Conservation (phyloP, 1,140 invertebrate genomes). For the Branchinecta lindahli region DNA sequence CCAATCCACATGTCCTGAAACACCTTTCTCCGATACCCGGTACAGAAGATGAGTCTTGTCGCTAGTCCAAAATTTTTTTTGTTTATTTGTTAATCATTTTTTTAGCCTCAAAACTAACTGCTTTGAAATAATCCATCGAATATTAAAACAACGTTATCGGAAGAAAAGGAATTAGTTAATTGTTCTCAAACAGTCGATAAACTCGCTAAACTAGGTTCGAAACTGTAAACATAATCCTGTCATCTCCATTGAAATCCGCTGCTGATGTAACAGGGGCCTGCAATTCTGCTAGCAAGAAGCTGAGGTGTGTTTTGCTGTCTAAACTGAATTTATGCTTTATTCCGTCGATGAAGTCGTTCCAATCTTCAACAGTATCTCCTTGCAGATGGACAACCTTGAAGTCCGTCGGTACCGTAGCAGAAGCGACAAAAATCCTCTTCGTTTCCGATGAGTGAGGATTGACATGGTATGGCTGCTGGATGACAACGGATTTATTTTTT, state of each 20-base stretch:
- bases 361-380: neutral
- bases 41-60: no score
- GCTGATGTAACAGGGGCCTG: neutral
- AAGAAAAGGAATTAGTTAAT: no score
- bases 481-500: neutral
- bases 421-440: conserved; percentile 5
- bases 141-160: no score
- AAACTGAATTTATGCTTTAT: neutral
- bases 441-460: neutral
- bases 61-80: no score
- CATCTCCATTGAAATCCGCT: neutral
- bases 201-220: neutral
- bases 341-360: neutral
- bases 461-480: neutral
- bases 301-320: neutral
- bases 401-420: neutral
- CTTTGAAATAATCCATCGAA: no score
- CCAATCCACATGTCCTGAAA: no score
- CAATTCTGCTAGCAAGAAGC: neutral
- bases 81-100: no score
- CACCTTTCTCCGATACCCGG: no score
- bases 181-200: no score
- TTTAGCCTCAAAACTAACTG: no score
- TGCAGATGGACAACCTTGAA: neutral
- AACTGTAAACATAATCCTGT: neutral